phyloP scores from a whole-genome alignment of 2,113 vertebrate genomes.

The Epinephelus lanceolatus region DNA sequence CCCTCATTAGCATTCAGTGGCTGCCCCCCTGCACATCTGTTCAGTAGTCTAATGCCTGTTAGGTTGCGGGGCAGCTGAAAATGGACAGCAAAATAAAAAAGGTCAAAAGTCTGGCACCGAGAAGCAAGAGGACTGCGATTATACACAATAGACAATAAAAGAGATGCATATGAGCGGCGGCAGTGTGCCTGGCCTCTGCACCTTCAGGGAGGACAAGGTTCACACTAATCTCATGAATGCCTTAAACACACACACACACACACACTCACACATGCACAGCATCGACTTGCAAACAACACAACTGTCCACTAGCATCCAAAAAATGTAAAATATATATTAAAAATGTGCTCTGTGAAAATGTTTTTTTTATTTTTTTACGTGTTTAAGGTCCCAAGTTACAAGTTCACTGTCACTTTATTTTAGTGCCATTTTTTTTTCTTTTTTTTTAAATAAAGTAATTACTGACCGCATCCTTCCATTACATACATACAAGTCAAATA shows the following conservation, averaged over 20 bases:
- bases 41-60: conserved; percentile 79
- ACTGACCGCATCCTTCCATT: conserved; percentile 46
- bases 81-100: conserved; percentile 83
- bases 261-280: conserved; percentile 34
- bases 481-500: conserved; percentile 65
- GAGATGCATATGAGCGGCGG: conserved; percentile 79
- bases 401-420: conserved; percentile 55
- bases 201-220: conserved; percentile 71
- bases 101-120: conserved; percentile 86
- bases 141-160: conserved; percentile 86
- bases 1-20: conserved; percentile 81
- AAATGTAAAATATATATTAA: background rate
- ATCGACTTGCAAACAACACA: conserved; percentile 45
- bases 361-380: background rate
- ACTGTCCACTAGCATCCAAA: conserved; percentile 11
- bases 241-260: conserved; percentile 28
- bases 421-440: conserved; percentile 10
- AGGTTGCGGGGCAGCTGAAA: conserved; percentile 83
- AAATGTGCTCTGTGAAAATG: conserved; percentile 9
- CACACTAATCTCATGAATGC: conserved; percentile 75
- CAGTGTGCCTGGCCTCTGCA: conserved; percentile 78
- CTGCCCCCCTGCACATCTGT: conserved; percentile 83
- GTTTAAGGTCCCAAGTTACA: conserved; percentile 34
- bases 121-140: conserved; percentile 75
- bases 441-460: conserved; percentile 54